Conservation (phyloP, 2,888 invertebrate species). For the Calameuta pallipes region DNA sequence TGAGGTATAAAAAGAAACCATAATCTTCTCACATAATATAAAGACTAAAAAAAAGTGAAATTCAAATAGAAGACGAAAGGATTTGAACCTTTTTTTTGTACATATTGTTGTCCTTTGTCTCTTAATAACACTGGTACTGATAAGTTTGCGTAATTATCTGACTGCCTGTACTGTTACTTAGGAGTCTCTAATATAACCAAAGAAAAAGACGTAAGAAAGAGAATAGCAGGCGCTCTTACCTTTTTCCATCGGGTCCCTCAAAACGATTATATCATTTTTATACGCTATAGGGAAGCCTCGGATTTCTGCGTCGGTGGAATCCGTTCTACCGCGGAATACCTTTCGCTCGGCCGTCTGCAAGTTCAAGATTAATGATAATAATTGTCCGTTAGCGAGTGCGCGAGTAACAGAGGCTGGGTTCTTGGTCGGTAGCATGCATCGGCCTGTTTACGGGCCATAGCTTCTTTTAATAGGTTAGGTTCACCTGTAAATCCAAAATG, state of each 20-base stretch:
- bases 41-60: not conserved
- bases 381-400: constrained; percentile 26
- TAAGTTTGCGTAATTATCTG: not conserved
- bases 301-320: constrained; percentile 24
- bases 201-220: constrained; percentile 34
- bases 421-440: not conserved
- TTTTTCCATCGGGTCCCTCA: constrained; percentile 8
- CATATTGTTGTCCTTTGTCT: not conserved
- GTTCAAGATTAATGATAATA: constrained; percentile 40
- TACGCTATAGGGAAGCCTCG: constrained; percentile 10
- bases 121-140: not conserved
- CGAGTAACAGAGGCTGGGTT: not conserved
- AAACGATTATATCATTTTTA: constrained; percentile 15
- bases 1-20: not conserved
- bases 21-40: not conserved
- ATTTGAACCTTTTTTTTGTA: not conserved
- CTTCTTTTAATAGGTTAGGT: not conserved
- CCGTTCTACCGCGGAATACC: constrained; percentile 19
- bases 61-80: not conserved
- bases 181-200: constrained; percentile 21
- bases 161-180: not conserved
- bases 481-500: not conserved
- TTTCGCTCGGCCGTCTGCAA: constrained; percentile 23
- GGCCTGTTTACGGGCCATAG: not conserved
- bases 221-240: constrained; percentile 16